Conservation (phyloP, 1,140 invertebrate genomes). For the Eurosta solidaginis region DNA sequence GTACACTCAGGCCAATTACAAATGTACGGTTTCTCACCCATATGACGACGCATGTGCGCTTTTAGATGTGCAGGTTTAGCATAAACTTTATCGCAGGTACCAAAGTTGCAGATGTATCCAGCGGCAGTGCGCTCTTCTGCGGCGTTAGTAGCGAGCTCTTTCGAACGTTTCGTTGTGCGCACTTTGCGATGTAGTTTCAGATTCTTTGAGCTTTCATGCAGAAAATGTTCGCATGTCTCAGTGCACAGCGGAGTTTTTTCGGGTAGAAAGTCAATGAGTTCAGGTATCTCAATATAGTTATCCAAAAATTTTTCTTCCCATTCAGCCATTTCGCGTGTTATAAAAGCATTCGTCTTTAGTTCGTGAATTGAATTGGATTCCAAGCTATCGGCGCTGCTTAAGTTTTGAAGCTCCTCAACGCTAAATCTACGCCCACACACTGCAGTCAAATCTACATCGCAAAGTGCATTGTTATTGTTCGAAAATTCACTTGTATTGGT, state of each 20-base stretch:
- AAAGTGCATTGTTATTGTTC: too few species aligned
- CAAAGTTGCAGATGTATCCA: slow-evolving; percentile 64
- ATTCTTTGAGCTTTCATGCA: slow-evolving; percentile 56
- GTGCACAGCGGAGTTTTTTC: slow-evolving; percentile 59
- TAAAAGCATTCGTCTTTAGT: neutral
- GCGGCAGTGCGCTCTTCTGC: too few species aligned
- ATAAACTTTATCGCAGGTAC: slow-evolving; percentile 74
- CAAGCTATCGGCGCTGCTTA: too few species aligned
- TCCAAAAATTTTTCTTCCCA: slow-evolving; percentile 53
- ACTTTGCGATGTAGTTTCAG: slow-evolving; percentile 27
- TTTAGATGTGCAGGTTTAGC: slow-evolving; percentile 95
- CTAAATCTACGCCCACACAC: too few species aligned
- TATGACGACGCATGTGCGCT: slow-evolving; percentile 89
- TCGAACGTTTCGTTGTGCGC: too few species aligned
- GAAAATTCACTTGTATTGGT: too few species aligned
- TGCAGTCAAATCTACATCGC: too few species aligned
- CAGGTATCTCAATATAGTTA: slow-evolving; percentile 52
- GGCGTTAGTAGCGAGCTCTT: too few species aligned
- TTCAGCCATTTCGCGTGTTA: slow-evolving; percentile 42
- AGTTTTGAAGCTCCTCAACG: too few species aligned
- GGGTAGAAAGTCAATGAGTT: slow-evolving; percentile 52
- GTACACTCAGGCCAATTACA: slow-evolving; percentile 89
- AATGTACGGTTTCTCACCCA: slow-evolving; percentile 91
- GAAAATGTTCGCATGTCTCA: slow-evolving; percentile 57
- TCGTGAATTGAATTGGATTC: neutral